Conservation (phyloP, 2,113 vertebrate genomes). For the Cichladusa arquata region DNA sequence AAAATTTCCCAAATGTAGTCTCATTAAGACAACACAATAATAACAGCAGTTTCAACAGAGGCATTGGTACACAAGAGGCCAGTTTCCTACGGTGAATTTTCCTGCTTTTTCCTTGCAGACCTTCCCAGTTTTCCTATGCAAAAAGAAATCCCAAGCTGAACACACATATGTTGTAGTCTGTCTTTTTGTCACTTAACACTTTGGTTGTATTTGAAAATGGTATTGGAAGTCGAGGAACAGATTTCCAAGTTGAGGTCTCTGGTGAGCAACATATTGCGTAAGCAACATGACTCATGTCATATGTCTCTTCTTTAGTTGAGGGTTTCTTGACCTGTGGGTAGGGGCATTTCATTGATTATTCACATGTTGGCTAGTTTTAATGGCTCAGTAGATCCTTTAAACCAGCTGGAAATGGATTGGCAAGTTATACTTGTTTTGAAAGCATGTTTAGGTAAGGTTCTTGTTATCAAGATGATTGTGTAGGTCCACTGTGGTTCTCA, state of each 20-base stretch:
- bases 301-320: neutral
- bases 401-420: no score
- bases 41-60: neutral
- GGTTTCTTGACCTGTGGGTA: neutral
- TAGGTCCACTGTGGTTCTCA: neutral
- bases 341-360: neutral
- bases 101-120: neutral
- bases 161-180: neutral
- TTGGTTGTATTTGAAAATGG: neutral
- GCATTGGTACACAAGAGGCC: neutral
- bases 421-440: neutral
- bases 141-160: neutral
- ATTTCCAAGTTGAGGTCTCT: neutral
- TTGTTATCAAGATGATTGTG: neutral
- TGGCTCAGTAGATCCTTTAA: neutral
- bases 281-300: neutral
- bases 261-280: neutral
- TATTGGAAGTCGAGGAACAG: neutral
- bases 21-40: neutral
- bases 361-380: neutral
- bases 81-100: neutral
- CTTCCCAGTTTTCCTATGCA: neutral
- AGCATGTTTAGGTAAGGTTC: neutral
- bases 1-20: neutral
- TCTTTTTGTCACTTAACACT: neutral